Evolutionary conservation across 2,888 invertebrate genomes (phyloP).

Genomic region (Prenolepis imparis): DNA sequence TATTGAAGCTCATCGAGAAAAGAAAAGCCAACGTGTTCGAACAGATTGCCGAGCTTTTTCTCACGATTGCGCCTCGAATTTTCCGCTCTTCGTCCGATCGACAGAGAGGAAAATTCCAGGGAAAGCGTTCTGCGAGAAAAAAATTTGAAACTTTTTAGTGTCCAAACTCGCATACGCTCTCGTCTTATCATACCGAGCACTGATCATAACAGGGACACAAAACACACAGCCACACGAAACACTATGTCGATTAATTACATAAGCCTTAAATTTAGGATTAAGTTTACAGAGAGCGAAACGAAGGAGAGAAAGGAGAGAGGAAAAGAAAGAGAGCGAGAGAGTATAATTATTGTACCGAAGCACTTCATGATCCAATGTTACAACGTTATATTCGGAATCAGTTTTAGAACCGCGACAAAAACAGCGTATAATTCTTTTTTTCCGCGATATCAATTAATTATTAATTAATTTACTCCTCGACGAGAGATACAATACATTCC

Average conservation of each 20-base stretch:
- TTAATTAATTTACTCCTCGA: constrained; percentile 13
- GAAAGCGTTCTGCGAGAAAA: constrained; percentile 11
- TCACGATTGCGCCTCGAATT: background rate
- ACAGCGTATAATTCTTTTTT: background rate
- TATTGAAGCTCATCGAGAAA: constrained; percentile 48
- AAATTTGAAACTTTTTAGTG: constrained; percentile 13
- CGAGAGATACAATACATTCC: constrained; percentile 18
- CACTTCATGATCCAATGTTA: constrained; percentile 21
- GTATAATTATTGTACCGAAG: constrained; percentile 31
- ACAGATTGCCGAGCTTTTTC: constrained; percentile 10
- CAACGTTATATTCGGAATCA: background rate
- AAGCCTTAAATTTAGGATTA: constrained; percentile 77
- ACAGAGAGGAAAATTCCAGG: constrained; percentile 19
- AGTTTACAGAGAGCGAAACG: constrained; percentile 61
- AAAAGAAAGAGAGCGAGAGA: constrained; percentile 23
- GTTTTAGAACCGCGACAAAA: background rate
- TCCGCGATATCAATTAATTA: background rate
- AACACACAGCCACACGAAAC: constrained; percentile 72
- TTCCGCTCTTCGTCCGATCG: constrained; percentile 24
- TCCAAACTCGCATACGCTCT: constrained; percentile 59
- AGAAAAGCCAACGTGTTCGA: constrained; percentile 27
- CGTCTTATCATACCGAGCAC: constrained; percentile 64
- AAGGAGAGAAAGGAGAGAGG: constrained; percentile 13
- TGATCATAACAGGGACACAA: constrained; percentile 68
- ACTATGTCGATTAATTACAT: constrained; percentile 77